Evolutionary conservation across 1,140 invertebrate genomes (phyloP), one percentile per base, ranked within the genome.

Genomic region (Pentalonia nigronervosa): DNA sequence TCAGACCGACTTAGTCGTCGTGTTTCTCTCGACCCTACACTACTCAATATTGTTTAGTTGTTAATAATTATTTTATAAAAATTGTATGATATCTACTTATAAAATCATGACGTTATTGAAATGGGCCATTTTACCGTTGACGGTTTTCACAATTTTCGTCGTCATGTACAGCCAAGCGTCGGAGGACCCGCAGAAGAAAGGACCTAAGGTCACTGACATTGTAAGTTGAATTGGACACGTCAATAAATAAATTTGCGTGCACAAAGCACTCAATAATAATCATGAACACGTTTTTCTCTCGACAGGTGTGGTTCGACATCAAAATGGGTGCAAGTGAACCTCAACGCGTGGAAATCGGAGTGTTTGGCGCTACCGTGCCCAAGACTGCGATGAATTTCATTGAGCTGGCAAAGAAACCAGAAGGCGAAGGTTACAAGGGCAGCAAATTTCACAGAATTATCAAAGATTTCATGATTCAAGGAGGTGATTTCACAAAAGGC

Each of bases 401-500:
- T 94, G 96, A 98, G 95, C 95, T 99, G 81, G 97, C 98, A 25
- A 96, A 97, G 94, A 98, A 97, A 95, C 96, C 97, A 1, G 94
- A 95, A 94, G 98, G 97, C 36, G 97, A 98, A 95, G 98, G 98
- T 21, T 98, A 97, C 95, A 98, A 98, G 95, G 98, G 98, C 90
- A 98, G 97, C 95, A 97, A 97, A 95, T 99, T 99, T 96, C 98
- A 99, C 95, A 96, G 98, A 94, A 97, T 99, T 36, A 99, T 99
- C 95, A 97, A 97, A 94, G 98, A 99, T 94, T 99, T 99, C 94
- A 99, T 99, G 98, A 98, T 99, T 94, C 98, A 99, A 96, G 98
- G 98, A 94, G 98, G 98, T 93, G 98, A 99, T 95, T 99, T 99
- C 95, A 99, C 98, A 14, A 98, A 97, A 95, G 98, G 98, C 91